Base-by-base conservation (phyloP, 2,888 invertebrate genomes). In the Myopa tessellatipennis region DNA sequence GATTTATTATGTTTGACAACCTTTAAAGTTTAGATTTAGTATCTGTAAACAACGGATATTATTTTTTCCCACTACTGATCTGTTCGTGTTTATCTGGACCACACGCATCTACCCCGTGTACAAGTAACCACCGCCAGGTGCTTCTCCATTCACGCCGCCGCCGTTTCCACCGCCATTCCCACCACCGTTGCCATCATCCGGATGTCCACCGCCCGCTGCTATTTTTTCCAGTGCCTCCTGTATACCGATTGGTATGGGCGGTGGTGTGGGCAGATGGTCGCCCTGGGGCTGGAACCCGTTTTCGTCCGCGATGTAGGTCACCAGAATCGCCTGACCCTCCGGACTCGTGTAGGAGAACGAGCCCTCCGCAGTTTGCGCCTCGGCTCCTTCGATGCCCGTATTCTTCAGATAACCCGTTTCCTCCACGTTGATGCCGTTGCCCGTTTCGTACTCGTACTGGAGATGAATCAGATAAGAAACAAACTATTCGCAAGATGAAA, bases 261-360 rank as follows among this genome's bases (percentile, higher is more conserved):
- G 95, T 5, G 95, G 94, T 10, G 95, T 95, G 16, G 95, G 95
- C 67, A 95, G 90, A 88, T 95, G 95, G 70, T 92, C 93, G 58
- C 95, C 95, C 77, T 83, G 82, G n/a, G 89, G 88, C 77, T 87
- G 90, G 83, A 91, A 91, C 87, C 94, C 94, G 84, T 93, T 92
- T 87, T 94, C 94, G 84, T 94, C 94, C 84, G 94, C 94, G 72
- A 92, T 90, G 90, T 94, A 95, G 55, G 91, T 91, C 55, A 94
- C 81, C 18, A 91, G 88, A 82, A 93, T 92, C 3, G 92, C 91
- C 77, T 92, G 89, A 50, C 94, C 94, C 84, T 95, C 94, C n/a
- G 94, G 93, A 67, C 93, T 93, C 61, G 93, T 93, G 90, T 94
- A 95, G 50, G 91, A 90, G 88, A 91, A 93, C 38, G 92, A 92